Conservation (phyloP, 2,113 vertebrate genomes). For the Melanerpes formicivorus region DNA sequence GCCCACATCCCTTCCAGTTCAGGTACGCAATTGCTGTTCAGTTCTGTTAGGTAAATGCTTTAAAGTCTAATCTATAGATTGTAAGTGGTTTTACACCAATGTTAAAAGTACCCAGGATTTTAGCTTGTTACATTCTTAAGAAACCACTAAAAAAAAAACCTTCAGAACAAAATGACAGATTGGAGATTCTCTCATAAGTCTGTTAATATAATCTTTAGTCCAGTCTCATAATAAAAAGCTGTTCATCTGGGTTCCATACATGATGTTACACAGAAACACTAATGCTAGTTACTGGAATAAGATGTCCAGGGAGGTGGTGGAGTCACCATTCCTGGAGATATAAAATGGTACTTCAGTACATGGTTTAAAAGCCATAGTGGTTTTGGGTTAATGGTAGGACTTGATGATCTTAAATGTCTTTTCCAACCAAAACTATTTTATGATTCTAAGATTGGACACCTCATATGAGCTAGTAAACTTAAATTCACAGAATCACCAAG, state of each 20-base stretch:
- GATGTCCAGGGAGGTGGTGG: too few species aligned
- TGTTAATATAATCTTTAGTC: neutral
- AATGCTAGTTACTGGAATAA: neutral
- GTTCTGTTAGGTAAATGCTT: neutral
- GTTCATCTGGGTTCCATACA: neutral
- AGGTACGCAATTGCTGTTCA: neutral
- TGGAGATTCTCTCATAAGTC: neutral
- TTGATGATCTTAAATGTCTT: too few species aligned
- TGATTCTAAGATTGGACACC: neutral
- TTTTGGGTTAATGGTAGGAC: too few species aligned
- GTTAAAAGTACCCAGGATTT: neutral
- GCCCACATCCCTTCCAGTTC: fast-evolving
- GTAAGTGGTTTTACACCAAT: neutral
- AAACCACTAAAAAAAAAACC: neutral
- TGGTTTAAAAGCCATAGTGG: too few species aligned
- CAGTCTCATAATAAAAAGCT: neutral
- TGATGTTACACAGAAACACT: neutral
- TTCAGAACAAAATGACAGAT: neutral
- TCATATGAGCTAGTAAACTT: neutral
- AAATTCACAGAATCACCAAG: neutral
- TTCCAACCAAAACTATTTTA: too few species aligned
- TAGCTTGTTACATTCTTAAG: neutral
- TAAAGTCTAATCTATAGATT: neutral
- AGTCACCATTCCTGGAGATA: too few species aligned
- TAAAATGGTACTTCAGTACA: too few species aligned